These are phyloP conservation scores for Amphimedon queenslandica DNA, from an alignment of 37 sponge, comb jelly and placozoan species.

Conservation along the genomic window DNA sequence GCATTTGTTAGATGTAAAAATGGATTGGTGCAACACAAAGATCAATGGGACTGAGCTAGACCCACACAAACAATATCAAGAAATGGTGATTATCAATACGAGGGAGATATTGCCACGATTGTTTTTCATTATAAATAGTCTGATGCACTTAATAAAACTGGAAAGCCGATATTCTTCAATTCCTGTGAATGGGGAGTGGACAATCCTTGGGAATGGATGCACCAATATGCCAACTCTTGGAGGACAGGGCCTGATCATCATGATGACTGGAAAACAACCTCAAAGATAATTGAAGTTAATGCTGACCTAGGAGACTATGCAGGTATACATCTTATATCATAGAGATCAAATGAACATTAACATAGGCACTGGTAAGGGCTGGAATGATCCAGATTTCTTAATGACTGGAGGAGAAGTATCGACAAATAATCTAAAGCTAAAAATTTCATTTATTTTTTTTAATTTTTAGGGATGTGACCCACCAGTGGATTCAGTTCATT, in stretches of 20 bases:
- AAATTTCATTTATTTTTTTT: background rate
- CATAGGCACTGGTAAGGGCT: slow-evolving; percentile 75
- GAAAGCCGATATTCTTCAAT: slow-evolving; percentile 75
- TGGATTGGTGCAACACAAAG: slow-evolving; percentile 87
- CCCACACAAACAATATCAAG: slow-evolving; percentile 61
- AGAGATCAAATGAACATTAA: background rate
- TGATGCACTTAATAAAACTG: slow-evolving; percentile 66
- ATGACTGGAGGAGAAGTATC: slow-evolving; percentile 89
- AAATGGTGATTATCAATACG: slow-evolving; percentile 52
- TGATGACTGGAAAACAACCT: slow-evolving; percentile 78
- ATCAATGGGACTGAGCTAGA: slow-evolving; percentile 76
- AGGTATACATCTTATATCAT: slow-evolving; percentile 15
- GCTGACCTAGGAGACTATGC: slow-evolving; percentile 59
- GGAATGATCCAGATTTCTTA: slow-evolving; percentile 94
- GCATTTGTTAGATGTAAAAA: slow-evolving; percentile 65
- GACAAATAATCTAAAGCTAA: background rate
- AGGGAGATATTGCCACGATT: background rate
- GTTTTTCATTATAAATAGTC: no score
- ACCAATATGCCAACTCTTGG: slow-evolving; percentile 77
- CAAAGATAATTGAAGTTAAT: slow-evolving; percentile 68
- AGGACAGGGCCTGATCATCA: slow-evolving; percentile 81
- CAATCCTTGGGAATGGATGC: slow-evolving; percentile 86
- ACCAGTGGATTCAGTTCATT: slow-evolving; percentile 18
- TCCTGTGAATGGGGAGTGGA: slow-evolving; percentile 85
- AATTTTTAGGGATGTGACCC: slow-evolving; percentile 42